Conservation (phyloP, 1,140 invertebrate species). For the Branchinecta lynchi region DNA sequence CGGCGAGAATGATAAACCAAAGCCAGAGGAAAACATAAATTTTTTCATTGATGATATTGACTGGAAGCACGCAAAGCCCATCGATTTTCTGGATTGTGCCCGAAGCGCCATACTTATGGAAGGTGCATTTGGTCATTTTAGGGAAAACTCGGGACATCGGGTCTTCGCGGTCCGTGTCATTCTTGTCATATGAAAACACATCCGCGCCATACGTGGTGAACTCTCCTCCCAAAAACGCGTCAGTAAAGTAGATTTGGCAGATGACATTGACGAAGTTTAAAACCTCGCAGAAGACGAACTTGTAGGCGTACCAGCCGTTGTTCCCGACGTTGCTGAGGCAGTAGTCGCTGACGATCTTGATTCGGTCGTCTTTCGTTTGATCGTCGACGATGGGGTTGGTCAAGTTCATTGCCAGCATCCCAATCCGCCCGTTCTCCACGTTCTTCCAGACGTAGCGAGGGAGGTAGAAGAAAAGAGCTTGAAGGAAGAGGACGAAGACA, state of each 20-base stretch:
- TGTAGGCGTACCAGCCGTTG: constrained; percentile 24
- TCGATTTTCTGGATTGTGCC: constrained; percentile 56
- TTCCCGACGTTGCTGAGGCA: constrained; percentile 2
- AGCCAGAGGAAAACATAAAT: constrained; percentile 70
- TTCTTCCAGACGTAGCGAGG: constrained; percentile 38
- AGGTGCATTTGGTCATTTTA: constrained; percentile 45
- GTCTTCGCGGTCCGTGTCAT: constrained; percentile 20
- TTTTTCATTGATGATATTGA: constrained; percentile 75
- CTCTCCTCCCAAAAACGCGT: constrained; percentile 30
- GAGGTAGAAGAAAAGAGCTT: constrained; percentile 40
- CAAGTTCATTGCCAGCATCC: constrained; percentile 36
- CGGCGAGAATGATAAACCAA: constrained; percentile 57
- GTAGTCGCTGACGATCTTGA: background rate
- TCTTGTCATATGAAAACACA: constrained; percentile 25
- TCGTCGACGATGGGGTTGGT: constrained; percentile 27
- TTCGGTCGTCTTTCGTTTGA: constrained; percentile 12
- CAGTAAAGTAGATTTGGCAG: constrained; percentile 29
- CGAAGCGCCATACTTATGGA: constrained; percentile 78
- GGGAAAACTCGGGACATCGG: constrained; percentile 25
- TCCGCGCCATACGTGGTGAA: constrained; percentile 30
- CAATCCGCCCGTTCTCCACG: constrained; percentile 48
- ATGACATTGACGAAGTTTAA: constrained; percentile 33
- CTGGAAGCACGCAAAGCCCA: constrained; percentile 60
- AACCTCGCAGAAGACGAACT: constrained; percentile 29
- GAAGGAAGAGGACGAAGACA: constrained; percentile 33